Evolutionary conservation across 2,113 vertebrate genomes (phyloP).

Genomic region (Hiodon tergisus): DNA sequence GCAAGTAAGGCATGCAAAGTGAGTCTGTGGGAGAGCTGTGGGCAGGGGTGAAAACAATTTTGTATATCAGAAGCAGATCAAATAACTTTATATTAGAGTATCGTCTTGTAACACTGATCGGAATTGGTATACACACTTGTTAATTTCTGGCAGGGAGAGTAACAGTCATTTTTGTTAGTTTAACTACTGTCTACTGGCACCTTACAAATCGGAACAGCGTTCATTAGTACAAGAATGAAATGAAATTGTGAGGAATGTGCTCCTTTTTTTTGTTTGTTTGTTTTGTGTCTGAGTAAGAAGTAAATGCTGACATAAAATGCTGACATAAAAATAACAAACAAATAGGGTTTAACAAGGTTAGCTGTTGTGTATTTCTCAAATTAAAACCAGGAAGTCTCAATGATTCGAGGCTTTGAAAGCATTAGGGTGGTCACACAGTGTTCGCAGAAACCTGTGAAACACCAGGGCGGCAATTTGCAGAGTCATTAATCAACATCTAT

Average conservation of each 20-base stretch:
- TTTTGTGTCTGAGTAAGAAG: slow-evolving; percentile 22
- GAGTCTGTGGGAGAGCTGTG: slow-evolving; percentile 33
- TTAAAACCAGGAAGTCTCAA: slow-evolving; percentile 38
- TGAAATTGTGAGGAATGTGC: slow-evolving; percentile 36
- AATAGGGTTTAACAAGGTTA: slow-evolving; percentile 22
- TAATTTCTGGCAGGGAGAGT: too few relatives aligned
- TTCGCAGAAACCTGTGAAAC: slow-evolving; percentile 9
- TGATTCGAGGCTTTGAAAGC: slow-evolving; percentile 12
- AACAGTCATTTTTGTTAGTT: background rate
- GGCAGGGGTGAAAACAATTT: slow-evolving; percentile 35
- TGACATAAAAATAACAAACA: slow-evolving; percentile 23
- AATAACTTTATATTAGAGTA: background rate
- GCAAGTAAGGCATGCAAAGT: slow-evolving; percentile 37
- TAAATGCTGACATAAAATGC: slow-evolving; percentile 40
- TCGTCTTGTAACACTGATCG: background rate
- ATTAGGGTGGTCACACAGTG: slow-evolving; percentile 18
- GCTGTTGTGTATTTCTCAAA: slow-evolving; percentile 28
- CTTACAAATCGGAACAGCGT: slow-evolving; percentile 6
- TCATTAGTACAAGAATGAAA: background rate
- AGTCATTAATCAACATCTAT: too few relatives aligned
- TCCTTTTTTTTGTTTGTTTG: slow-evolving; percentile 52
- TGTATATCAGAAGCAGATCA: slow-evolving; percentile 22
- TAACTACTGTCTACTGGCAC: background rate
- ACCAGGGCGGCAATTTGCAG: too few relatives aligned
- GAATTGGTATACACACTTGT: too few relatives aligned